Percentiles rank a stretch among this genome's conserved stretches.
These are phyloP conservation scores for Perca fluviatilis DNA, from an alignment of 2,113 vertebrate species.

Conservation along the genomic window DNA sequence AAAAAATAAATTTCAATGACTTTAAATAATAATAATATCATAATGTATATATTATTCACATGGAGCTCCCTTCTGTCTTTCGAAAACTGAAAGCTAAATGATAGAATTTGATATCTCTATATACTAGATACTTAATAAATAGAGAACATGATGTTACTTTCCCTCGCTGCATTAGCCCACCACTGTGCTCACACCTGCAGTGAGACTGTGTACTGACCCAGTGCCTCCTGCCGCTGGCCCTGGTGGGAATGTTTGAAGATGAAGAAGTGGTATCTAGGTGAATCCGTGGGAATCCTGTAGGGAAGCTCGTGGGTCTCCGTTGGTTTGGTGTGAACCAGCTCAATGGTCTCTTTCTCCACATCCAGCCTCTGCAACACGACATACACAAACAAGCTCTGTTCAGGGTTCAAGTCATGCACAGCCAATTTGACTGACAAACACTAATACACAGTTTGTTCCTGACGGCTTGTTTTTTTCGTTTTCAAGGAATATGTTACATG, in stretches of 20 bases:
- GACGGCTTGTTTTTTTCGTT: neutral
- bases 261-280: slow-evolving; percentile 97
- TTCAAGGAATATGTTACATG: neutral
- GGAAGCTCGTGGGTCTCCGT: slow-evolving; percentile 92
- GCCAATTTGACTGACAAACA: neutral
- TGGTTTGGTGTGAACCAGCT: slow-evolving; percentile 94
- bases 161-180: neutral
- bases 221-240: slow-evolving; percentile 92
- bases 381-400: slow-evolving; percentile 28
- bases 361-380: slow-evolving; percentile 89
- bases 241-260: slow-evolving; percentile 95
- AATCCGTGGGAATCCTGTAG: slow-evolving; percentile 91
- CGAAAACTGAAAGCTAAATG: neutral
- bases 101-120: neutral
- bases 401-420: slow-evolving; percentile 13
- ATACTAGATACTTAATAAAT: neutral
- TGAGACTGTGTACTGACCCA: slow-evolving; percentile 86
- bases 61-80: neutral
- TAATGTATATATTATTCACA: neutral
- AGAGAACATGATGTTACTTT: neutral
- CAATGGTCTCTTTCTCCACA: slow-evolving; percentile 93
- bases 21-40: neutral
- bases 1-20: neutral
- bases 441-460: neutral
- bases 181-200: neutral